Base-by-base conservation (phyloP, 2,888 invertebrate species). In the Platynereis dumerilii region DNA sequence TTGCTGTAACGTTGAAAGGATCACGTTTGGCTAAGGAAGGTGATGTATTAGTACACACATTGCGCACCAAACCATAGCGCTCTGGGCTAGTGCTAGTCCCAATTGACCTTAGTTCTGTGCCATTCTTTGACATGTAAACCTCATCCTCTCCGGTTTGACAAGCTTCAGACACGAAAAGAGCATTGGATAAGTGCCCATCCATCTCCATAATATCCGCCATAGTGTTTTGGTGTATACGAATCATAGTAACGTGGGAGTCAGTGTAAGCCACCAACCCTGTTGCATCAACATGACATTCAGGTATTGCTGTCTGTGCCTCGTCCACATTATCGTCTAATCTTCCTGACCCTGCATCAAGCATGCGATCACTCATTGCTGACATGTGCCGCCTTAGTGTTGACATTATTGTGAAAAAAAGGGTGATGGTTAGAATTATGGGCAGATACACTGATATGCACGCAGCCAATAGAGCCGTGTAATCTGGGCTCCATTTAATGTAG, bases 341-440 rank as follows among this genome's bases (percentile, higher is more conserved):
- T 15, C 29, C 27, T 29, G 65, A 60, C 26, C 27, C 44, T 26
- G 60, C 26, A 20, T 45, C 15, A 12, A 27, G 28, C 57, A 68
- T 29, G 1, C 60, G 39, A 28, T 29, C 24, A 10, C 57, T 60
- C 67, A 69, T 67, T 10, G 48, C 53, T 12, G 20, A 27, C 61
- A 64, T 67, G 57, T 69, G 63, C 26, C 48, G 58, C 26, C 63
- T 57, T 29, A 66, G 64, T 29, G 63, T 52, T 45, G 66, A 71
- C 24, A 78, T 75, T 26, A 79, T 74, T n/a, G 70, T 34, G 2
- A 73, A 66, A 48, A 79, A 77, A 2, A 75, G 66, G n/a, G 67
- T 66, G 56, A 79, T 72, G 62, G 76, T 70, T 52, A 68, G 65
- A 29, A 68, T 66, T 61, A 76, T 70, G n/a, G 76, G 78, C 17